phyloP scores from a whole-genome alignment of 2,888 invertebrate species.

The Vesta saturnalis region DNA sequence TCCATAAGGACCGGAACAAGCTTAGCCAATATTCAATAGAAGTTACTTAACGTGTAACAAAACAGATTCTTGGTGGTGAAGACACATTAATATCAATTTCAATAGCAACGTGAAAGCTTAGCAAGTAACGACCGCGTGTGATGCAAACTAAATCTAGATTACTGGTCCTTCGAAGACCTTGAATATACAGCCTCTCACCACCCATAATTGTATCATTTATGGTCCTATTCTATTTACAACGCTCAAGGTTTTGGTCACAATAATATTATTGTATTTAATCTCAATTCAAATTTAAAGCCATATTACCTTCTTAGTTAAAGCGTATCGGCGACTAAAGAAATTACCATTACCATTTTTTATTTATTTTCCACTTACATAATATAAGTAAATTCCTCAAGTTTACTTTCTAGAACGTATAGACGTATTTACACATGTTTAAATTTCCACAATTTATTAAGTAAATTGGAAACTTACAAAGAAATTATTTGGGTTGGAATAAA shows the following conservation, averaged over 20 bases:
- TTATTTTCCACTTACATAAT: constrained; percentile 17
- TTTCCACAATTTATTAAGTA: constrained; percentile 21
- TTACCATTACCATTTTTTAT: constrained; percentile 14
- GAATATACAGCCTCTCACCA: constrained; percentile 32
- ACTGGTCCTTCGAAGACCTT: constrained; percentile 31
- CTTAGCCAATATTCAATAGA: constrained; percentile 23
- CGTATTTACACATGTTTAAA: constrained; percentile 24
- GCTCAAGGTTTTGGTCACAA: constrained; percentile 27
- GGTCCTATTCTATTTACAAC: constrained; percentile 26
- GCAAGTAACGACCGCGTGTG: constrained; percentile 1
- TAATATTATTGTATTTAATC: no score
- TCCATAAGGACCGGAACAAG: constrained; percentile 32
- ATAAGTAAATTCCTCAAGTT: constrained; percentile 3
- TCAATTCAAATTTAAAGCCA: no score
- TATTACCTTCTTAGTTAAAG: no score
- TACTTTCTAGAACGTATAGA: constrained; percentile 21
- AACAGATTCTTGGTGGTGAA: constrained; percentile 26
- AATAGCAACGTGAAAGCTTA: constrained; percentile 36
- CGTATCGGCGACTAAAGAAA: constrained; percentile 7
- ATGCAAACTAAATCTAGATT: constrained; percentile 32
- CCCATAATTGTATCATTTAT: constrained; percentile 24
- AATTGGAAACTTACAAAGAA: constrained; percentile 23
- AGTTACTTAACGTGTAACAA: constrained; percentile 33
- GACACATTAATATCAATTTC: constrained; percentile 22
- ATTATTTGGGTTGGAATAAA: constrained; percentile 25